A percentile compares a stretch with the other conserved stretches of the same genome.
phyloP scores from a whole-genome alignment of 2,888 invertebrate species.

The Apamea sordens region DNA sequence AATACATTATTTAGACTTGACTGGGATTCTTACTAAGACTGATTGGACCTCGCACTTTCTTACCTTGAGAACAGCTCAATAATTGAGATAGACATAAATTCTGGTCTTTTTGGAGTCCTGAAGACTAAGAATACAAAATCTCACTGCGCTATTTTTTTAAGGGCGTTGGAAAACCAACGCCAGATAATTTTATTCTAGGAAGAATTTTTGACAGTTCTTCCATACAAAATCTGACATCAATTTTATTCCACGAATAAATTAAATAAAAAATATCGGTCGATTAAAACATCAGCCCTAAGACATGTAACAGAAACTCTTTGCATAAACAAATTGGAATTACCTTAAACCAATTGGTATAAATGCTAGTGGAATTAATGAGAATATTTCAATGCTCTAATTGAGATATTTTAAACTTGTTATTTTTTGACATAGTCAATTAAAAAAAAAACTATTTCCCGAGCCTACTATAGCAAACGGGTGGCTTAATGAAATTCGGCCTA shows the following conservation, averaged over 20 bases:
- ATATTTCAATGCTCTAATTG: not conserved
- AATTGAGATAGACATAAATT: not conserved
- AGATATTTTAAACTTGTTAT: not conserved
- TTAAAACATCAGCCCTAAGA: not conserved
- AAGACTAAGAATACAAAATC: too few relatives aligned
- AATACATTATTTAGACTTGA: not conserved
- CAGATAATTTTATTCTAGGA: too few relatives aligned
- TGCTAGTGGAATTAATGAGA: not conserved
- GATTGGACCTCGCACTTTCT: not conserved
- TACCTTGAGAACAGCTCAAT: not conserved
- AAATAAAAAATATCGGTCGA: too few relatives aligned
- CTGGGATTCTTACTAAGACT: not conserved
- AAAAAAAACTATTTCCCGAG: not conserved
- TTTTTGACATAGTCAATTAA: not conserved
- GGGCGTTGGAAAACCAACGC: too few relatives aligned
- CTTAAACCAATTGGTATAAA: not conserved
- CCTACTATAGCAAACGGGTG: not conserved
- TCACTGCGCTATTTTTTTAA: not conserved
- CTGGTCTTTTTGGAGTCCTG: not conserved
- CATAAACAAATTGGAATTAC: not conserved
- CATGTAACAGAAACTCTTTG: not conserved
- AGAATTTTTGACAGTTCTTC: too few relatives aligned
- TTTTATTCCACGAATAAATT: too few relatives aligned
- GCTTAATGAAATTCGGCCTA: not conserved
- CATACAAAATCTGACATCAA: too few relatives aligned